Conservation (phyloP, 92 coral and sea anemone species). For the Parazoanthus atlanticus region DNA sequence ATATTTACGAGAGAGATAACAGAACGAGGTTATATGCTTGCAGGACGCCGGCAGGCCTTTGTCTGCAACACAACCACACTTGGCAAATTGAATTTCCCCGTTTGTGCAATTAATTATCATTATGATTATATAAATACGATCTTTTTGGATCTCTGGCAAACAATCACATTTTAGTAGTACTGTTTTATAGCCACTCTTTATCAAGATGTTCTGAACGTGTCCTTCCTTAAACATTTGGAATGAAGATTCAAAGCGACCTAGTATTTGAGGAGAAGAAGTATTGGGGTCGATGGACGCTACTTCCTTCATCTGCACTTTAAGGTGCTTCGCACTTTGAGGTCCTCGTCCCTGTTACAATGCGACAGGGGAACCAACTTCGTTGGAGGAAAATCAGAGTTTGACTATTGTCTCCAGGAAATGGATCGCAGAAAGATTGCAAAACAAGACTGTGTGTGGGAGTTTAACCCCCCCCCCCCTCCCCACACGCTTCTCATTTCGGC, state of each 20-base stretch:
- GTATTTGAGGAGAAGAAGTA: no score
- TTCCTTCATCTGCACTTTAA: no score
- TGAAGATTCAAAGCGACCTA: no score
- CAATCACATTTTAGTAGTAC: background rate
- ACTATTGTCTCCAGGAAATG: no score
- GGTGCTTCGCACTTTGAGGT: no score
- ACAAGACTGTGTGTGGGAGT: no score
- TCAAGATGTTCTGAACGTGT: conserved; percentile 12
- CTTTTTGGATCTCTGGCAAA: conserved; percentile 53
- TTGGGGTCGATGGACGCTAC: no score
- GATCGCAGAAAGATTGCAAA: no score
- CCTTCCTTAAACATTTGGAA: conserved; percentile 34
- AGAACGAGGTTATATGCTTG: conserved; percentile 62
- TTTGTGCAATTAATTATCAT: conserved; percentile 34
- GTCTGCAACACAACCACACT: conserved; percentile 59
- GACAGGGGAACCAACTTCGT: conserved; percentile 13
- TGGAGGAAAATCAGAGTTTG: conserved; percentile 14
- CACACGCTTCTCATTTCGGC: no score
- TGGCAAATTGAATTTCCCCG: conserved; percentile 17
- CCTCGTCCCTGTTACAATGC: no score
- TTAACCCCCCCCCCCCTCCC: no score
- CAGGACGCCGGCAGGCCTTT: conserved; percentile 52
- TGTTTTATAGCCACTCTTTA: conserved; percentile 31
- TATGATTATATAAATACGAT: conserved; percentile 58
- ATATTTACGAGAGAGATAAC: conserved; percentile 62